Conservation (phyloP, 2,113 vertebrate genomes). For the Miniopterus natalensis region DNA sequence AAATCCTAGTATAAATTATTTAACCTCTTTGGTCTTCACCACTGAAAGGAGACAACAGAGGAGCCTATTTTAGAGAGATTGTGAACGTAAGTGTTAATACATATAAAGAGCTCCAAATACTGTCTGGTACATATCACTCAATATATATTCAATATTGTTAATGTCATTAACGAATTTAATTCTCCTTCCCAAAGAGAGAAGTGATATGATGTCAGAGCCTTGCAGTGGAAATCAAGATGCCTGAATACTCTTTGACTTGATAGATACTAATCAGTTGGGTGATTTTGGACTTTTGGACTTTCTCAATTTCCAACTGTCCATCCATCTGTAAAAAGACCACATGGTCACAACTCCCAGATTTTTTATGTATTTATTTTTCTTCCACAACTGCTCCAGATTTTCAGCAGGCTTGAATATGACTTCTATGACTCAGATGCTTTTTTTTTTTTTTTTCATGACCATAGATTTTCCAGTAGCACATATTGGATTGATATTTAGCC, state of each 20-base stretch:
- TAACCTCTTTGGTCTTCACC: background rate
- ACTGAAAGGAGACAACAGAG: background rate
- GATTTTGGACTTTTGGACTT: background rate
- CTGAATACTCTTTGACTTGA: background rate
- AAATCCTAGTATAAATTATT: background rate
- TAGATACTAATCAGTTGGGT: background rate
- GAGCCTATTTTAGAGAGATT: background rate
- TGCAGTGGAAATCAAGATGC: background rate
- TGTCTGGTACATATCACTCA: background rate
- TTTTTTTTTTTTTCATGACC: conserved; percentile 9
- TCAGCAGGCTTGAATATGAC: background rate
- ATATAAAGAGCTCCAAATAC: background rate
- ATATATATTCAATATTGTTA: background rate
- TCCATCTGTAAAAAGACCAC: background rate
- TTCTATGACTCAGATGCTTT: background rate
- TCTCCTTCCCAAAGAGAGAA: background rate
- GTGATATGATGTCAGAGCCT: background rate
- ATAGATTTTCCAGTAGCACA: conserved; percentile 63
- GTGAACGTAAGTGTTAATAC: background rate
- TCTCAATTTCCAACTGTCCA: background rate
- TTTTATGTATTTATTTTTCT: background rate
- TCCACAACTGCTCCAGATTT: background rate
- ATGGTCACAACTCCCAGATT: background rate
- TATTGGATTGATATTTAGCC: conserved; percentile 74
- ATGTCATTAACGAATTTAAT: background rate